Evolutionary conservation across 2,797 vertebrate genomes (phyloP).

Genomic region (Poecile montanus): DNA sequence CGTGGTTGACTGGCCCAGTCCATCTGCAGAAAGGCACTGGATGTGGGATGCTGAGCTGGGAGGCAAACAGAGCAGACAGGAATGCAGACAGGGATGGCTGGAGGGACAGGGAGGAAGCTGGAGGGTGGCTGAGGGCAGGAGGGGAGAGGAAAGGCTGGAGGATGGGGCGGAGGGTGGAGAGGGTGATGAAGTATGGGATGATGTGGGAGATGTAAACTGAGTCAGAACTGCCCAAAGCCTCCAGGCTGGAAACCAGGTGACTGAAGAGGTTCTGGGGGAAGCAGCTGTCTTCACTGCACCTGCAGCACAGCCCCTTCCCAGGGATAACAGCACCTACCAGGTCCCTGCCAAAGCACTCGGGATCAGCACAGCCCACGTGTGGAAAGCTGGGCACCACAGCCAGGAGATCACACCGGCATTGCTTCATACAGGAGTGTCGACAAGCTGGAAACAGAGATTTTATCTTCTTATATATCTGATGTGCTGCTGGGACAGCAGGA

Average conservation of each 20-base stretch:
- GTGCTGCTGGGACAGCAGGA: background rate
- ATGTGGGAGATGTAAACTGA: background rate
- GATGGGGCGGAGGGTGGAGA: background rate
- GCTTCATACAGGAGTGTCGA: background rate
- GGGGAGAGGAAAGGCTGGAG: background rate
- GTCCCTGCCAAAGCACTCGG: background rate
- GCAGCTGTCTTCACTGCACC: background rate
- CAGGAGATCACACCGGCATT: background rate
- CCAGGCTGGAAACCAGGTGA: conserved; percentile 5
- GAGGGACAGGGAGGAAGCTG: background rate
- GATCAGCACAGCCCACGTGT: background rate
- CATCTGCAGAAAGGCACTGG: fast-evolving
- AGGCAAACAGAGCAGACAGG: background rate
- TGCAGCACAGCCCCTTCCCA: background rate
- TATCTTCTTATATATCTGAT: background rate
- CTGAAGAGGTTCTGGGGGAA: background rate
- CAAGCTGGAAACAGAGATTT: background rate
- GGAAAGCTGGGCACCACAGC: background rate
- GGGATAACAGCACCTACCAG: background rate
- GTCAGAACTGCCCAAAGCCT: background rate
- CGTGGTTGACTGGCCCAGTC: background rate
- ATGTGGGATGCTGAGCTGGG: background rate
- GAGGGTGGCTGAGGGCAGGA: background rate
- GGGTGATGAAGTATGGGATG: background rate
- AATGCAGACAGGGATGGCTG: conserved; percentile 14